phyloP scores from a whole-genome alignment of 2,888 invertebrate genomes.

The Drosophila mercatorum region DNA sequence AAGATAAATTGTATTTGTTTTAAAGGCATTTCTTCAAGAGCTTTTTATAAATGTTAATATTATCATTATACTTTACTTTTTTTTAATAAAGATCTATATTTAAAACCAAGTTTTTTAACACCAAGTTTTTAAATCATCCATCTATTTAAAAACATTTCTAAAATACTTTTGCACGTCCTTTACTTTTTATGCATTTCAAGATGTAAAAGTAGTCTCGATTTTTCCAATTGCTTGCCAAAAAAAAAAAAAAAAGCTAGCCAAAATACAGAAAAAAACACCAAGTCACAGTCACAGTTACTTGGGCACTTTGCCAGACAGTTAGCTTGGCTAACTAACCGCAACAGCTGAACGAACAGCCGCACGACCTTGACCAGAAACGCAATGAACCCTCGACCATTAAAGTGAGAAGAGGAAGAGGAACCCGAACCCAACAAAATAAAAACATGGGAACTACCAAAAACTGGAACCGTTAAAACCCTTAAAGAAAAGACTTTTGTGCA shows the following conservation, averaged over 20 bases:
- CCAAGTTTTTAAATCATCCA: too few relatives aligned
- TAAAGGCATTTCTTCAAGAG: too few relatives aligned
- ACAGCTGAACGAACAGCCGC: conserved; percentile 12
- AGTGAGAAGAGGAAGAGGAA: conserved; percentile 12
- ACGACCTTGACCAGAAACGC: conserved; percentile 75
- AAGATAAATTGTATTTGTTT: too few relatives aligned
- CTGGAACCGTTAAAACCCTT: conserved; percentile 48
- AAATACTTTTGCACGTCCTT: background rate
- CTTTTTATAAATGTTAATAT: too few relatives aligned
- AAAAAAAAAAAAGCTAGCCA: background rate
- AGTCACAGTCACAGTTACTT: conserved; percentile 35
- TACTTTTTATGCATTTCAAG: background rate
- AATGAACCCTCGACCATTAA: conserved; percentile 63
- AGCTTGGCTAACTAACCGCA: conserved; percentile 38
- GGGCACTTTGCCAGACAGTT: conserved; percentile 46
- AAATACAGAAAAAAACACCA: background rate
- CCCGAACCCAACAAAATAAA: conserved; percentile 1
- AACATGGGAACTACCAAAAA: conserved; percentile 39
- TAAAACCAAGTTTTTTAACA: too few relatives aligned
- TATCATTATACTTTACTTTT: too few relatives aligned
- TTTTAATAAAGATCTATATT: too few relatives aligned
- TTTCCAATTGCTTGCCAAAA: conserved; percentile 4
- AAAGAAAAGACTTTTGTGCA: conserved; percentile 43
- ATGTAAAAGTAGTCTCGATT: conserved; percentile 10
- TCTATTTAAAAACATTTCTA: background rate